phyloP scores from a whole-genome alignment of 2,797 vertebrate genomes.

The Psittacula echo region DNA sequence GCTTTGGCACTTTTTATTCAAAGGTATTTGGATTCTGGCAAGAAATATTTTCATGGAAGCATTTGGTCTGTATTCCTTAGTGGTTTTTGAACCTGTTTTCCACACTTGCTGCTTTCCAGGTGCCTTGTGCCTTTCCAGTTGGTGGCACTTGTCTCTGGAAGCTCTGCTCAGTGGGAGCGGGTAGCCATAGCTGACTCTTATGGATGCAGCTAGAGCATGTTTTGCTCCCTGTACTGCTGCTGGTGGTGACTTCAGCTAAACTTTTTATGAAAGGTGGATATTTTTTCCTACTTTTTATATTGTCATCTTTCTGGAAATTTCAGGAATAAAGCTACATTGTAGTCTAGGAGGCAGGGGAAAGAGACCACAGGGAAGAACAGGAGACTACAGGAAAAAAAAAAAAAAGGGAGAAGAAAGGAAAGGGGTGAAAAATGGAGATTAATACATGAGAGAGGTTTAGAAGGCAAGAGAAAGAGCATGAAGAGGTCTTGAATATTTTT shows the following conservation, averaged over 20 bases:
- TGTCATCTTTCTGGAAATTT: neutral
- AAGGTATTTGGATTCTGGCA: neutral
- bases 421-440: neutral
- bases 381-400: neutral
- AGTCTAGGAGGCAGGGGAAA: neutral
- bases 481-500: constrained; percentile 10
- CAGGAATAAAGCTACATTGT: neutral
- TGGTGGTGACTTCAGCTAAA: neutral
- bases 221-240: neutral
- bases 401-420: neutral
- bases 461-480: neutral
- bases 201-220: neutral
- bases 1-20: neutral
- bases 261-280: neutral
- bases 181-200: fast-evolving
- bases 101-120: neutral
- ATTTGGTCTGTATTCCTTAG: neutral
- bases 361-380: neutral
- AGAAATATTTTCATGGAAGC: neutral
- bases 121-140: neutral
- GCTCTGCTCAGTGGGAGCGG: neutral
- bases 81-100: neutral
- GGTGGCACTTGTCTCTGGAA: neutral
- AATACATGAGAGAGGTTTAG: neutral
- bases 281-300: neutral